These are phyloP conservation scores for Sandelia bainsii DNA, from an alignment of 2,797 vertebrate species.

Conservation along the genomic window DNA sequence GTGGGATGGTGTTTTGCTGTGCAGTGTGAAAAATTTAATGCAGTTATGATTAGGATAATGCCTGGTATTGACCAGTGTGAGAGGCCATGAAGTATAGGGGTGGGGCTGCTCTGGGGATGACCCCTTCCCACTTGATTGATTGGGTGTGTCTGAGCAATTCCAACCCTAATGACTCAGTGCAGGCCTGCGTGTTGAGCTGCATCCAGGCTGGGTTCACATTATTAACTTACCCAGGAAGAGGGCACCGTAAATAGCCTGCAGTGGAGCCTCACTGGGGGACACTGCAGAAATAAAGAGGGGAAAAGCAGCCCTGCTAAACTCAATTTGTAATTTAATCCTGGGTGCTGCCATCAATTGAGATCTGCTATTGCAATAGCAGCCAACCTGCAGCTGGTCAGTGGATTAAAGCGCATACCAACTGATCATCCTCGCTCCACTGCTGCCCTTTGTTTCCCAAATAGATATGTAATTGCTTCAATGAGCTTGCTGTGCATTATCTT, in stretches of 20 bases:
- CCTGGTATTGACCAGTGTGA: conserved; percentile 65
- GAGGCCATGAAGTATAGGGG: conserved; percentile 63
- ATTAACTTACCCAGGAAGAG: conserved; percentile 84
- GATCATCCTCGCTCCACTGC: conserved; percentile 34
- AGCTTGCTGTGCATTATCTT: background rate
- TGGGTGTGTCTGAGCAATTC: conserved; percentile 80
- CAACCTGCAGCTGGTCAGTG: conserved; percentile 57
- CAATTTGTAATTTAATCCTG: conserved; percentile 85
- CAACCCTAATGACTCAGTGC: conserved; percentile 76
- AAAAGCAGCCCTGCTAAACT: conserved; percentile 78
- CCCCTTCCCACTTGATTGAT: conserved; percentile 82
- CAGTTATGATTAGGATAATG: conserved; percentile 80
- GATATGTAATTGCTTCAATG: background rate
- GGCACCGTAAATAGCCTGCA: conserved; percentile 77
- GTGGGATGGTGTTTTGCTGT: conserved; percentile 54
- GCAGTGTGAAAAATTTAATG: conserved; percentile 65
- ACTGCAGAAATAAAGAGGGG: conserved; percentile 72
- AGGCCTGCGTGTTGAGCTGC: conserved; percentile 63
- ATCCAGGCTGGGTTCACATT: conserved; percentile 69
- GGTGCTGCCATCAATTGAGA: conserved; percentile 78
- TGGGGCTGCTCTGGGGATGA: conserved; percentile 73
- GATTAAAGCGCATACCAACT: conserved; percentile 38
- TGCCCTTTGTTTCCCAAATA: conserved; percentile 17
- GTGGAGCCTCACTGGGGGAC: conserved; percentile 77
- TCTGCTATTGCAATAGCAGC: conserved; percentile 59